Evolutionary conservation across 1,140 invertebrate genomes (phyloP).

Genomic region (Caenorhabditis inopinata): DNA sequence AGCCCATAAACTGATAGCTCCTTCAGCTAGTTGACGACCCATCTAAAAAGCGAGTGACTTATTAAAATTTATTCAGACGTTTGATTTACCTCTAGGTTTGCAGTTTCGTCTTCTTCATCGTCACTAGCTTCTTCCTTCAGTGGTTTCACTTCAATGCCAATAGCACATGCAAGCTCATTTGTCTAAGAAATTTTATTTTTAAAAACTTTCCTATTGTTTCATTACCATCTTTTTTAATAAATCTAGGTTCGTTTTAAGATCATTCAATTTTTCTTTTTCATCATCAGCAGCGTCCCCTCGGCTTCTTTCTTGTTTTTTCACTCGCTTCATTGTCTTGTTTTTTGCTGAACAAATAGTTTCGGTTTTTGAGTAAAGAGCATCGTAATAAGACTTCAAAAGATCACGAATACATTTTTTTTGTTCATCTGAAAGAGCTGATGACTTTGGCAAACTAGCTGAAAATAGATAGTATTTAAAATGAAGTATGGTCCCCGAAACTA

Average conservation of each 20-base stretch:
- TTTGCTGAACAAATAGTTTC: slow-evolving; percentile 28
- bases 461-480: background rate
- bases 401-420: slow-evolving; percentile 30
- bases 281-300: slow-evolving; percentile 49
- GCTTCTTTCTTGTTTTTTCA: slow-evolving; percentile 34
- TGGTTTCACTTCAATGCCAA: slow-evolving; percentile 22
- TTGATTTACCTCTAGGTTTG: slow-evolving; percentile 27
- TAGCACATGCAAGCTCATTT: background rate
- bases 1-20: slow-evolving; percentile 40
- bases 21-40: slow-evolving; percentile 23
- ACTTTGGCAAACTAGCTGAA: too few relatives aligned
- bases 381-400: background rate
- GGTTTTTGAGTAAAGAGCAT: background rate
- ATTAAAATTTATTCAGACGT: background rate
- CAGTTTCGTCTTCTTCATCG: slow-evolving; percentile 47
- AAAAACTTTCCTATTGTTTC: too few relatives aligned
- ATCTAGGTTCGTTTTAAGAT: slow-evolving; percentile 16
- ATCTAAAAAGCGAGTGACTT: slow-evolving; percentile 39
- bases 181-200: background rate
- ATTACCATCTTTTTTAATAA: background rate
- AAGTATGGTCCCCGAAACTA: background rate
- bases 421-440: slow-evolving; percentile 14
- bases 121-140: slow-evolving; percentile 48
- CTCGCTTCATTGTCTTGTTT: slow-evolving; percentile 31
- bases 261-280: slow-evolving; percentile 39